These are phyloP conservation scores for Acrossocheilus fasciatus DNA, from an alignment of 2,797 vertebrate genomes.

Conservation along the genomic window DNA sequence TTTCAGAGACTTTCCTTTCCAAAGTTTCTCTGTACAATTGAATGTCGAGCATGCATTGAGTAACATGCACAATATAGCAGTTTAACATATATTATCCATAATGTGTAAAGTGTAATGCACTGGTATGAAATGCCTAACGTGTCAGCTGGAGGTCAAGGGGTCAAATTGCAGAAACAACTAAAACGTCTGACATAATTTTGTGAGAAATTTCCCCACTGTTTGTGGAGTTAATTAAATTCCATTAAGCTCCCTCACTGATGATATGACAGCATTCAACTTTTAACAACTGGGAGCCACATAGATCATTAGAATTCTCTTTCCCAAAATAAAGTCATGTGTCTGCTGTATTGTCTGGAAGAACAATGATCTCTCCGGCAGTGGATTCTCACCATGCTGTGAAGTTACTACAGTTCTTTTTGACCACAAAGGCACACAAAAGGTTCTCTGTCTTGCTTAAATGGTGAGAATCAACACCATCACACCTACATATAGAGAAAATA, in stretches of 20 bases:
- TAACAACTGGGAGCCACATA: slow-evolving; percentile 46
- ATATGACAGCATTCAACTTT: slow-evolving; percentile 40
- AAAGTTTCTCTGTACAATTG: neutral
- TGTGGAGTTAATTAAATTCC: slow-evolving; percentile 49
- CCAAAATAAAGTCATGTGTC: slow-evolving; percentile 60
- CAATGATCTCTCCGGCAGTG: slow-evolving; percentile 46
- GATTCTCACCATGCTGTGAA: slow-evolving; percentile 61
- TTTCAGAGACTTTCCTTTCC: neutral
- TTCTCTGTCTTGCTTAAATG: slow-evolving; percentile 49
- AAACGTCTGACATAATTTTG: slow-evolving; percentile 45
- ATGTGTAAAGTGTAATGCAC: slow-evolving; percentile 4
- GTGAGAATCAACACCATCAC: slow-evolving; percentile 33
- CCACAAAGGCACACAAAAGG: slow-evolving; percentile 44
- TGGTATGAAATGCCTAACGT: neutral
- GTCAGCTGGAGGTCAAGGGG: slow-evolving; percentile 40
- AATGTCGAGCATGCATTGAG: neutral
- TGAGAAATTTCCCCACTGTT: slow-evolving; percentile 11
- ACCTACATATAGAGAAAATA: slow-evolving; percentile 45
- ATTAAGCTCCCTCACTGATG: slow-evolving; percentile 26
- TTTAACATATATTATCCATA: slow-evolving; percentile 7
- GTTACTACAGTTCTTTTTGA: slow-evolving; percentile 50
- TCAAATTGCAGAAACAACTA: slow-evolving; percentile 29
- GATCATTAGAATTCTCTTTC: slow-evolving; percentile 51
- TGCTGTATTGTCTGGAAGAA: slow-evolving; percentile 57
- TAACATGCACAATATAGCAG: neutral